Evolutionary conservation across 2,113 vertebrate genomes (phyloP).

Genomic region (mouse (Mus musculus)): DNA sequence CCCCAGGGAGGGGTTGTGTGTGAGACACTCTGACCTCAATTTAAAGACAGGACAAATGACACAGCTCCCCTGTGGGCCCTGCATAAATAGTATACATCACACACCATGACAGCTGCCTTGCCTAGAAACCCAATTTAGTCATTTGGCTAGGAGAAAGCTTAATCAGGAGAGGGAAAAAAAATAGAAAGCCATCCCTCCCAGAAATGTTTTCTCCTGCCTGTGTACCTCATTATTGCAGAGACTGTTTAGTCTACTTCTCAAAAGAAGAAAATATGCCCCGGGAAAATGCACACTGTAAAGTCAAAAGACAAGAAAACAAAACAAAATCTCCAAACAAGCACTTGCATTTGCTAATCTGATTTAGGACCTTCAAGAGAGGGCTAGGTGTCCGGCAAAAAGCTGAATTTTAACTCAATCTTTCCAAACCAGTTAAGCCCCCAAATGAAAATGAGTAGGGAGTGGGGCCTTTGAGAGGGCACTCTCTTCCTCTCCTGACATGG

Average conservation of each 20-base stretch:
- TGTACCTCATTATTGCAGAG: slow-evolving; percentile 15
- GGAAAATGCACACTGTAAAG: slow-evolving; percentile 67
- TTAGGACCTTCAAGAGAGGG: slow-evolving; percentile 72
- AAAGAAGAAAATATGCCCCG: slow-evolving; percentile 73
- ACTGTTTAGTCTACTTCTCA: slow-evolving; percentile 51
- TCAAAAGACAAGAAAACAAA: slow-evolving; percentile 66
- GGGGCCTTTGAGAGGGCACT: too few species aligned
- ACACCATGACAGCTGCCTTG: slow-evolving; percentile 78
- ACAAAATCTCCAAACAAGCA: not conserved
- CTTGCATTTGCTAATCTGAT: slow-evolving; percentile 70
- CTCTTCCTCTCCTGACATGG: not conserved
- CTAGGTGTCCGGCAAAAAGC: not conserved
- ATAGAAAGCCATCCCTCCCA: slow-evolving; percentile 58
- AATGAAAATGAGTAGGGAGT: slow-evolving; percentile 53
- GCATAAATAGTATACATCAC: slow-evolving; percentile 83
- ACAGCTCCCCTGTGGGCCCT: slow-evolving; percentile 52
- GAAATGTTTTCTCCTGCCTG: slow-evolving; percentile 35
- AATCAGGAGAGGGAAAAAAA: slow-evolving; percentile 45
- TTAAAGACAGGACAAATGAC: slow-evolving; percentile 84
- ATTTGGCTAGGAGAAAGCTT: slow-evolving; percentile 66
- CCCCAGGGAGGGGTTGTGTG: slow-evolving; percentile 77
- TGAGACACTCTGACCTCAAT: slow-evolving; percentile 85
- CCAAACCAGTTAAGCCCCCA: slow-evolving; percentile 59
- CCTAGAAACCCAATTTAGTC: slow-evolving; percentile 67
- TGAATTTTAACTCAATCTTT: slow-evolving; percentile 69